phyloP scores from a whole-genome alignment of 2,888 invertebrate species.

The Amitus sp. region DNA sequence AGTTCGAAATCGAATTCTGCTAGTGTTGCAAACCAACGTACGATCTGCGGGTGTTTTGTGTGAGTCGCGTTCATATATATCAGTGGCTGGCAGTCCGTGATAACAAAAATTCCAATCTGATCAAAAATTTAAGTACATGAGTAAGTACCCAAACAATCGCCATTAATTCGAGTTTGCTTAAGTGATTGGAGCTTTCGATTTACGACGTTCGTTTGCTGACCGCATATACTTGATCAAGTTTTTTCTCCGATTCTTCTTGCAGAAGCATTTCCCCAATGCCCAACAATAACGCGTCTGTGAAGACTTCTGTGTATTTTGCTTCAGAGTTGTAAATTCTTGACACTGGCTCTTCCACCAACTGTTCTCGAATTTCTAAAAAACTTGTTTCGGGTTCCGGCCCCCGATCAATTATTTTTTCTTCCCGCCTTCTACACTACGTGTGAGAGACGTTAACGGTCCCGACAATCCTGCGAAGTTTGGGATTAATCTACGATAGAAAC shows the following conservation, averaged over 20 bases:
- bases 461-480: background rate
- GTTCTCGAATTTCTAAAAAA: background rate
- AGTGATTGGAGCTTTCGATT: background rate
- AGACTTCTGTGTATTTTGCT: background rate
- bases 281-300: background rate
- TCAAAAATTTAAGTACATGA: conserved; percentile 5
- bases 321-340: background rate
- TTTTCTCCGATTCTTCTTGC: background rate
- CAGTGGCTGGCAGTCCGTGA: no score
- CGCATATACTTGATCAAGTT: background rate
- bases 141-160: conserved; percentile 1
- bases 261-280: background rate
- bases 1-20: background rate
- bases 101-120: no score
- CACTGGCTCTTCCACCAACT: background rate
- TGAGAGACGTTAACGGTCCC: no score
- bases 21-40: no score
- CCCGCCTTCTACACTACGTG: background rate
- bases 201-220: background rate
- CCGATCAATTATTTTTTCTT: background rate
- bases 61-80: background rate
- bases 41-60: background rate
- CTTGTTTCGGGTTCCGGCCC: background rate
- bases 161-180: no score
- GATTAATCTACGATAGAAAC: background rate